phyloP scores from a whole-genome alignment of 2,113 vertebrate genomes.

The Odobenus rosmarus region DNA sequence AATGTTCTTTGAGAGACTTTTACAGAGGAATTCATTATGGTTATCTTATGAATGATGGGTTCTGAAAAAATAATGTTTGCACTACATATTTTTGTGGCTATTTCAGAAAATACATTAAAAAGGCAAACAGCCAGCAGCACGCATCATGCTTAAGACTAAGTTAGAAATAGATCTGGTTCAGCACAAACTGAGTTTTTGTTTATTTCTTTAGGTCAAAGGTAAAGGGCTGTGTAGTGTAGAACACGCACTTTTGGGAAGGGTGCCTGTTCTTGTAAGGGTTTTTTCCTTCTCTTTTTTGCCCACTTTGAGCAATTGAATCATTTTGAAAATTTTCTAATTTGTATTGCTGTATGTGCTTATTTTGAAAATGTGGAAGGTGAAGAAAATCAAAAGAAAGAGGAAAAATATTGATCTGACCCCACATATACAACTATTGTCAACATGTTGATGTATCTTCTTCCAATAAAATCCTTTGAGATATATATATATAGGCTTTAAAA shows the following conservation, averaged over 20 bases:
- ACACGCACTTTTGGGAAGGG: not conserved
- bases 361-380: not conserved
- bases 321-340: slow-evolving; percentile 23
- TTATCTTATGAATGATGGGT: slow-evolving; percentile 76
- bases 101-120: slow-evolving; percentile 73
- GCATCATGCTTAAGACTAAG: slow-evolving; percentile 30
- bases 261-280: not conserved
- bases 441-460: not conserved
- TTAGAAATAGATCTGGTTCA: slow-evolving; percentile 36
- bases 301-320: not conserved
- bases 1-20: slow-evolving; percentile 68
- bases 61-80: slow-evolving; percentile 70
- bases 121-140: slow-evolving; percentile 55
- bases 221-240: not conserved
- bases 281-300: not conserved
- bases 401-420: not conserved
- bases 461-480: not conserved
- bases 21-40: slow-evolving; percentile 66
- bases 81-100: slow-evolving; percentile 66
- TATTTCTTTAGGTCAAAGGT: slow-evolving; percentile 48
- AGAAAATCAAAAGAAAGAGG: not conserved
- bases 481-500: not conserved
- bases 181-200: slow-evolving; percentile 25
- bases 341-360: not conserved
- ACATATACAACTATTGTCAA: not conserved